Base-by-base conservation (phyloP, 2,888 invertebrate species). In the Strigamia maritima region DNA sequence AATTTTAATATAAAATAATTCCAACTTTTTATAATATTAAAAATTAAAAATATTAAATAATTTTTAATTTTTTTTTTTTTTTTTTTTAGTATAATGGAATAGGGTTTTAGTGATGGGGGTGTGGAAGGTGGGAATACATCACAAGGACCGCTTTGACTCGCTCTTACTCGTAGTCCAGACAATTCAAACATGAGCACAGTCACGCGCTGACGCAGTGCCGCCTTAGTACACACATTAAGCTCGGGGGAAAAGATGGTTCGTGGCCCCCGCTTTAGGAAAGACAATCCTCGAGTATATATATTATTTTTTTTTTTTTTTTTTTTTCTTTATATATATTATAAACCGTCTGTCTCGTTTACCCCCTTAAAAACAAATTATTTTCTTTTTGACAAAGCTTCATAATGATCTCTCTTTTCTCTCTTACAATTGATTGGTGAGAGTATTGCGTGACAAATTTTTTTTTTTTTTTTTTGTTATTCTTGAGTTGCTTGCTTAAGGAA, bases 161-260 rank as follows among this genome's bases (percentile, higher is more conserved):
- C 60, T 60, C 22, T 60, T 60, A 60, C 19, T 22, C 60, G 60
- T n/a, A 22, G 60, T 22, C 60, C 60, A 60, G 60, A 60, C 60
- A 60, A 60, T 19, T 60, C 60, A 60, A 60, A 60, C 60, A 60
- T 60, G 60, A 24, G 19, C 60, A 24, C 24, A 60, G 60, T 60
- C 60, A 60, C 60, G 60, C 60, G 60, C 24, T 60, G 60, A 60
- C 19, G 60, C 19, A 60, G 60, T 60, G 60, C 60, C 60, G 60
- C 60, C 60, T 60, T 24, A 22, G 24, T 60, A 60, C 60, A 60
- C 60, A 60, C 60, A 60, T 60, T 60, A 60, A 60, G 60, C 60
- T 7, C 60, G 10, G 19, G 10, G 22, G 24, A 24, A 60, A 60
- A 60, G 60, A 19, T 60, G 60, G 22, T 49, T 49, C 14, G 49